Evolutionary conservation across 2,797 vertebrate genomes (phyloP).

Genomic region (Pseudochirops corinnae): DNA sequence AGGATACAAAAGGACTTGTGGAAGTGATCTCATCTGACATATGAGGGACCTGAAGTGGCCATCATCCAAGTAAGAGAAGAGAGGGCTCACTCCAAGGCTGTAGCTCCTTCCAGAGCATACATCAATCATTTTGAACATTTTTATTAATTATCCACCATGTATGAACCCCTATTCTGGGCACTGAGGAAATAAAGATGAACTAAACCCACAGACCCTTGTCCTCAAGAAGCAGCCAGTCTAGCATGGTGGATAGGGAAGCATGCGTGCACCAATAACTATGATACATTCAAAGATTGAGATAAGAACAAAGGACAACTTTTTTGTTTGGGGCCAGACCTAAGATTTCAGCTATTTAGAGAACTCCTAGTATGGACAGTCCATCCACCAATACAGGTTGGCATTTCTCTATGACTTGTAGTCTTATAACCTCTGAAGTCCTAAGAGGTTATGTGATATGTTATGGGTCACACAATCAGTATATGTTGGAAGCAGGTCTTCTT

Average conservation of each 20-base stretch:
- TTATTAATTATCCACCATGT: not conserved
- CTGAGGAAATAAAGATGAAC: not conserved
- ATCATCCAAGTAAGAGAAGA: not conserved
- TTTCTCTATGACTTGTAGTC: not conserved
- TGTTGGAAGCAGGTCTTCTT: too few species aligned
- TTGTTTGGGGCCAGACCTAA: not conserved
- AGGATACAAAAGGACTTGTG: not conserved
- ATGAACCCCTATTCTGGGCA: not conserved
- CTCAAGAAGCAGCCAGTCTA: not conserved
- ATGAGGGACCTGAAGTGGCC: not conserved
- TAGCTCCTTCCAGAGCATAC: not conserved
- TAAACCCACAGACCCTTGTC: not conserved
- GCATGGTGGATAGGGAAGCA: not conserved
- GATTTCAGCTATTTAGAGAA: not conserved
- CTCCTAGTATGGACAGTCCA: not conserved
- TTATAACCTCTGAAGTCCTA: not conserved
- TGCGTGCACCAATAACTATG: not conserved
- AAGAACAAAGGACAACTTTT: not conserved
- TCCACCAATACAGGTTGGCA: not conserved
- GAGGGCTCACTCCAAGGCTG: not conserved
- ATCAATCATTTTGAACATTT: not conserved
- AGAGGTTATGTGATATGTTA: too few species aligned
- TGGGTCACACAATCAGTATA: too few species aligned
- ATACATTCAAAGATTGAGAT: not conserved
- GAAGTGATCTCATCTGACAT: not conserved